phyloP scores from a whole-genome alignment of 2,113 vertebrate genomes.

The Podarcis raffonei region DNA sequence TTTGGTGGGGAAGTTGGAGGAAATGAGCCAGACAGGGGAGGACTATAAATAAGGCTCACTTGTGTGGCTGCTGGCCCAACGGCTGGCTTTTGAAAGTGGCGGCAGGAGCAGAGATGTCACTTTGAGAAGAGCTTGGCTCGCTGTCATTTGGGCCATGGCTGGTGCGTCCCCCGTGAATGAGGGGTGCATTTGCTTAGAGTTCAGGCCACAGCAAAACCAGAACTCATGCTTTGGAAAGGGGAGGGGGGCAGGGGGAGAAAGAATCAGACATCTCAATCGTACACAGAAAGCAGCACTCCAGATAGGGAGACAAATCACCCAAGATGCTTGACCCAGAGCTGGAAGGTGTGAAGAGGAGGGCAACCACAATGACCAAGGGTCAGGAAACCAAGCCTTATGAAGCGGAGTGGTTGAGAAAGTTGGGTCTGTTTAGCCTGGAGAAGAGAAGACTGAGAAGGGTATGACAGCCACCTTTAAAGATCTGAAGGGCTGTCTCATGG shows the following conservation, averaged over 20 bases:
- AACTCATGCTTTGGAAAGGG: conserved; percentile 20
- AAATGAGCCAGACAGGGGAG: conserved; percentile 74
- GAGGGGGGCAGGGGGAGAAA: background rate
- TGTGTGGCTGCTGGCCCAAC: conserved; percentile 56
- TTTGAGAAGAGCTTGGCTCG: conserved; percentile 5
- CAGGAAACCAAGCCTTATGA: too few relatives aligned
- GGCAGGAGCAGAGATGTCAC: conserved; percentile 42
- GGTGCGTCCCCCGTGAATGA: conserved; percentile 5
- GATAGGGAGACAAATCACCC: too few relatives aligned
- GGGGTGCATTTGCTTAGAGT: conserved; percentile 26
- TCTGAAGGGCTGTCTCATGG: too few relatives aligned
- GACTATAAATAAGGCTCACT: conserved; percentile 76
- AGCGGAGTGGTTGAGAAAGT: too few relatives aligned
- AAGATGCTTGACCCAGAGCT: too few relatives aligned
- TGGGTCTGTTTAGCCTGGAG: too few relatives aligned
- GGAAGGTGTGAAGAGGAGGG: too few relatives aligned
- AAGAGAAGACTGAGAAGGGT: too few relatives aligned
- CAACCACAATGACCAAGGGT: too few relatives aligned
- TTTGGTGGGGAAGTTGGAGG: conserved; percentile 75
- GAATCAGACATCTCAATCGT: background rate
- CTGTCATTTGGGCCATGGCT: background rate
- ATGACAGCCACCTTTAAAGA: too few relatives aligned
- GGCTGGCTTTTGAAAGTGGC: conserved; percentile 49
- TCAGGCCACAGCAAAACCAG: background rate
- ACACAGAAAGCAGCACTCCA: too few relatives aligned